Percentiles rank a stretch among this genome's conserved stretches.
These are phyloP conservation scores for Pelochelys cantorii DNA, from an alignment of 2,797 vertebrate species.

Conservation along the genomic window DNA sequence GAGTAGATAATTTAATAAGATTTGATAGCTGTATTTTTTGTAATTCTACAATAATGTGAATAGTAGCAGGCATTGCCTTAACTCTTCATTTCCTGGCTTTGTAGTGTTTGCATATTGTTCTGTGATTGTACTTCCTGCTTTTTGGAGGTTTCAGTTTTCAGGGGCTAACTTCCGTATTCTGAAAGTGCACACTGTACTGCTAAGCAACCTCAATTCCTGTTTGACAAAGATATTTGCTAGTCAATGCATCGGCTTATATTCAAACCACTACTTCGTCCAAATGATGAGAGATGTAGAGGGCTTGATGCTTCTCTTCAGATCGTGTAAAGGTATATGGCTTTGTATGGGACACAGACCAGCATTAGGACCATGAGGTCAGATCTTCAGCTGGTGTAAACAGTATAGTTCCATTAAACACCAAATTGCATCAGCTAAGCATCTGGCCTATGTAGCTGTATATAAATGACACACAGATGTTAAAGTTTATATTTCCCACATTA, in stretches of 20 bases:
- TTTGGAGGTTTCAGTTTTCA: background rate
- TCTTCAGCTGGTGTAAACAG: background rate
- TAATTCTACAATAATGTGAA: background rate
- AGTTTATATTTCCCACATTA: background rate
- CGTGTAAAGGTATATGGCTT: background rate
- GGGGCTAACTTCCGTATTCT: background rate
- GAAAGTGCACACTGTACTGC: background rate
- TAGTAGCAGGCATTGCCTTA: background rate
- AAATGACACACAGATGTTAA: background rate
- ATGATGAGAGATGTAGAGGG: background rate
- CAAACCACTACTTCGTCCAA: background rate
- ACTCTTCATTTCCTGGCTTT: background rate
- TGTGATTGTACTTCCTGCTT: background rate
- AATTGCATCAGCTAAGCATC: conserved; percentile 8
- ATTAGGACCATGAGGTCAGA: background rate
- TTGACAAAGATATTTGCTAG: background rate
- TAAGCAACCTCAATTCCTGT: background rate
- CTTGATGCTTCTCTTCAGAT: background rate
- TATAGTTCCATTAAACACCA: background rate
- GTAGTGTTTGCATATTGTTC: background rate
- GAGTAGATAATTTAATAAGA: background rate
- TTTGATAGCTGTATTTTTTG: background rate
- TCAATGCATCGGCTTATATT: background rate
- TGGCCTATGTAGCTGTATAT: background rate
- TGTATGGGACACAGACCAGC: conserved; percentile 19